Evolutionary conservation across 1,140 invertebrate species (phyloP), one percentile per base, ranked within the genome.

Genomic region (Holotrichia oblita): DNA sequence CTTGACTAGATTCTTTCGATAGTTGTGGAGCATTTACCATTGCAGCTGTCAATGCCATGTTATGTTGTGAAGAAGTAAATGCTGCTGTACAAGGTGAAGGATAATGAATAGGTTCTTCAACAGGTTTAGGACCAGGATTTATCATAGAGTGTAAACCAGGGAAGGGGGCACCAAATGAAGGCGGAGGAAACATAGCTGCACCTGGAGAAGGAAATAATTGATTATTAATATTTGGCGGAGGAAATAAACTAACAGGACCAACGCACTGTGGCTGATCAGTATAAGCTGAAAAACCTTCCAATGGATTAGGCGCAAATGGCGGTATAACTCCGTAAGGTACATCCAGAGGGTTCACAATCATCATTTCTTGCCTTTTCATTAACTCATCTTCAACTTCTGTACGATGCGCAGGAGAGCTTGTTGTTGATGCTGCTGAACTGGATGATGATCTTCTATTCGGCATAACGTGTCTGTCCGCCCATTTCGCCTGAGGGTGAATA

Each of bases 21-120:
- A 83, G 82, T 64, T 79, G 81, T 34, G 84, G 85, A 77, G 86
- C 74, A 69, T 87, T 90, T 20, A 94, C 93, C 90, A 95, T 94
- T 0, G 93, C 91, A 6, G 93, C 92, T 3, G 93, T 94, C 1
- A 94, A 84, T 0, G 92, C 93, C 89, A 94, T 93, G 82, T 94
- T 94, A 84, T 93, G 92, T 59, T 93, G 91, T 3, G 93, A 94
- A 14, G 93, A 91, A 6, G 93, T 94, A 83, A 95, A 95, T 8
- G 93, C 90, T 3, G 94, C 93, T 3, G 91, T 91, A 87, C 92
- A 93, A 0, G 92, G 87, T 14, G 91, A 89, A 85, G 88, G 81
- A 87, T 85, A 82, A 85, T 88, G 78, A 85, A 89, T 80, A 44
- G 83, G 82, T 42, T 92, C 90, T 22, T 91, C 90, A 20, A 88